These are phyloP conservation scores for Ptilodon capucinus DNA, from an alignment of 2,888 invertebrate species.

Conservation along the genomic window DNA sequence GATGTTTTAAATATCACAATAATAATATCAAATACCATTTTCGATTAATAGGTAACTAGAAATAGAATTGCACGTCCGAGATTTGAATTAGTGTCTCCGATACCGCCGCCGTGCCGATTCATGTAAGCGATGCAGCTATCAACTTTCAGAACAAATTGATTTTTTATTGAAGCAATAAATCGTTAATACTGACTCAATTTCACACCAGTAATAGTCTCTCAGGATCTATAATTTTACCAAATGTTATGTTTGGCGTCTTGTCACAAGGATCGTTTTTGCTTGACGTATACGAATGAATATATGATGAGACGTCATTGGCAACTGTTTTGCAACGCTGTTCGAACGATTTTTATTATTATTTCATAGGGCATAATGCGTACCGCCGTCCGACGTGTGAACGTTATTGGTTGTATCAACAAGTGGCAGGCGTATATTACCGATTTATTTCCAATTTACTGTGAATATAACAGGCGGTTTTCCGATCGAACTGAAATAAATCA, in stretches of 20 bases:
- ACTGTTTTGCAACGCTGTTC: slow-evolving; percentile 2
- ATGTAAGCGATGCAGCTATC: not conserved
- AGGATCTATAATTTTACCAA: slow-evolving; percentile 8
- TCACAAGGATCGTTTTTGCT: slow-evolving; percentile 3
- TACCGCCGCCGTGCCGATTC: not conserved
- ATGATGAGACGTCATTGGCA: slow-evolving; percentile 8
- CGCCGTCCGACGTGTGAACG: slow-evolving; percentile 9
- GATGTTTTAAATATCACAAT: not conserved
- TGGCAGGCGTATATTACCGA: slow-evolving; percentile 16
- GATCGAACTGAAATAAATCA: slow-evolving; percentile 4
- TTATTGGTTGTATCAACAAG: slow-evolving; percentile 18
- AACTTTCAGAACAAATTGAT: slow-evolving; percentile 9
- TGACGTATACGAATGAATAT: slow-evolving; percentile 1
- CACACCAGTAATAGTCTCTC: slow-evolving; percentile 13
- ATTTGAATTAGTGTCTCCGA: not conserved
- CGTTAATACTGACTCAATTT: slow-evolving; percentile 20
- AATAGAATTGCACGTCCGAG: not conserved
- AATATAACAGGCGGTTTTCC: slow-evolving; percentile 7
- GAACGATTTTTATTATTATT: slow-evolving; percentile 9
- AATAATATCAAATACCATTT: not conserved
- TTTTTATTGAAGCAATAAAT: slow-evolving; percentile 7
- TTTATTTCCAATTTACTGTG: slow-evolving; percentile 15
- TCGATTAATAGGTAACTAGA: too few species aligned
- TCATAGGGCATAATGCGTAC: slow-evolving; percentile 3
- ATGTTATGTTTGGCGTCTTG: not conserved